These are phyloP conservation scores for Burhinus oedicnemus DNA, from an alignment of 2,113 vertebrate species.

Conservation along the genomic window DNA sequence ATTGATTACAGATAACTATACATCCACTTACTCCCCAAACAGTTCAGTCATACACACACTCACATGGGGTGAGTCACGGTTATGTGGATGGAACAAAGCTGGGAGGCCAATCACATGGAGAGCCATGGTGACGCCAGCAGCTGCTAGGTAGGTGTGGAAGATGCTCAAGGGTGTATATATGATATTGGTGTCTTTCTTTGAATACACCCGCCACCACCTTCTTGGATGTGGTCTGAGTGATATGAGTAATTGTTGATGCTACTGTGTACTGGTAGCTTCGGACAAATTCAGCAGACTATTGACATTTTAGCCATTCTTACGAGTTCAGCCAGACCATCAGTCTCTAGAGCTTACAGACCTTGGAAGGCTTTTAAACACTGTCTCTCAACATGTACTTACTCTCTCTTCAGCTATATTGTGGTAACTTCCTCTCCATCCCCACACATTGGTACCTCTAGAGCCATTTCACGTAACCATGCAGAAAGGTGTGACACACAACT, in stretches of 20 bases:
- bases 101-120: background rate
- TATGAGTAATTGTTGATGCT: fast-evolving
- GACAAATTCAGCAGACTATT: background rate
- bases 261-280: background rate
- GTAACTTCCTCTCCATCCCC: background rate
- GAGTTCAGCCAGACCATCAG: background rate
- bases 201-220: background rate
- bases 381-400: background rate
- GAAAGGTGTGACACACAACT: background rate
- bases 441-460: fast-evolving
- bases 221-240: background rate
- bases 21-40: too few species aligned
- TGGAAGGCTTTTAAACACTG: background rate
- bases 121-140: background rate
- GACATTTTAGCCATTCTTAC: background rate
- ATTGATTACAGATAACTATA: background rate
- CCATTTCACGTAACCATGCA: background rate
- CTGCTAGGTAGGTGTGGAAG: background rate
- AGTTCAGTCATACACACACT: background rate
- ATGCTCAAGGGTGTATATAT: too few species aligned
- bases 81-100: background rate
- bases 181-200: fast-evolving
- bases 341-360: background rate
- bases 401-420: background rate
- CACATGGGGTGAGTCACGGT: fast-evolving